A percentile compares a stretch with the other conserved stretches of the same genome.
Evolutionary conservation across 37 sponge, comb jelly and placozoan genomes (phyloP).

Genomic region (Eunapius fragilis): DNA sequence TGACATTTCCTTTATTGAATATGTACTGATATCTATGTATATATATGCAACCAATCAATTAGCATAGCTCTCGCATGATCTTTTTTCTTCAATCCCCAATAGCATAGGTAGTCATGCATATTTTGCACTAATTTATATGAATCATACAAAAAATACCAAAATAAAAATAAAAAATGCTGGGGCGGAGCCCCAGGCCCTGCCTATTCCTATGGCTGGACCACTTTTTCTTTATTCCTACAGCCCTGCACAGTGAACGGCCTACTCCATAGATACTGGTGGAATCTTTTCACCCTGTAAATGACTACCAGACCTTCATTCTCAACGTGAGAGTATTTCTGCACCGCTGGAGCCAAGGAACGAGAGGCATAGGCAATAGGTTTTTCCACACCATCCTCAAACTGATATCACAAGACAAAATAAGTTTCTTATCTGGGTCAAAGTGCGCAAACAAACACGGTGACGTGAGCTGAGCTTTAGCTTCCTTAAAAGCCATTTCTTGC

Average conservation of each 20-base stretch:
- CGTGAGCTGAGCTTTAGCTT: not conserved
- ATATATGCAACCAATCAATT: not conserved
- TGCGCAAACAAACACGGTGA: constrained; percentile 3
- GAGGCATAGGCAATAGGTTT: constrained; percentile 8
- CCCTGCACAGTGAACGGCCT: constrained; percentile 4
- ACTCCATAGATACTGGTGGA: constrained; percentile 9
- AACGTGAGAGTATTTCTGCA: constrained; percentile 5
- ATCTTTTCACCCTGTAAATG: too few species aligned
- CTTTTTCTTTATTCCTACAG: not conserved
- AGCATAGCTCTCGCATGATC: not conserved
- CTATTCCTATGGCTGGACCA: not conserved
- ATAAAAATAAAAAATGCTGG: not conserved
- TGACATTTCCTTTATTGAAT: not conserved
- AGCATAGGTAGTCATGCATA: not conserved
- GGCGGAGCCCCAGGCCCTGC: not conserved
- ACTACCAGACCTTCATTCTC: constrained; percentile 11
- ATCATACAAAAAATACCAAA: not conserved
- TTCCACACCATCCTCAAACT: not conserved
- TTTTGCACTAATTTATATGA: not conserved
- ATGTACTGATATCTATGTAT: not conserved
- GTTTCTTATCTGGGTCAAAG: not conserved
- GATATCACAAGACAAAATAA: not conserved
- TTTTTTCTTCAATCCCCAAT: not conserved
- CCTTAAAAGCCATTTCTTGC: constrained; percentile 6
- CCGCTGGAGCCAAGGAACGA: not conserved